A percentile compares a stretch with the other conserved stretches of the same genome.
Evolutionary conservation across 53 echinoderm and acorn worm genomes (phyloP).

Genomic region (Zoroaster sp.): DNA sequence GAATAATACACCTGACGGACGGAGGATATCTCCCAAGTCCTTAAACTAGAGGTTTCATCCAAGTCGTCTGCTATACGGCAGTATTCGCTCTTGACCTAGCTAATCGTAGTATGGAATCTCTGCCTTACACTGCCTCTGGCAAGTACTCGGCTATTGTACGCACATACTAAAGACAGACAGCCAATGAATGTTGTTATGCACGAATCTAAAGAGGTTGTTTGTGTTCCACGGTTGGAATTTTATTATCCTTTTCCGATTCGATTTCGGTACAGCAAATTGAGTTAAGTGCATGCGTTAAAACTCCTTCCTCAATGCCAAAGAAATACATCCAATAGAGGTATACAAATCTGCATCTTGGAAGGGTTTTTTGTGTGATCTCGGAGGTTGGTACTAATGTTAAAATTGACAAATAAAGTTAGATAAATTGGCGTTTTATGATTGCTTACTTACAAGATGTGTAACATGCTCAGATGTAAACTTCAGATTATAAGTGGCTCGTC

Average conservation of each 20-base stretch:
- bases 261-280: constrained; percentile 63
- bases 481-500: not conserved
- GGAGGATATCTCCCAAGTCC: not conserved
- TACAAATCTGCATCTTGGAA: not conserved
- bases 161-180: constrained; percentile 6
- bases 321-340: constrained; percentile 26
- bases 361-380: not conserved
- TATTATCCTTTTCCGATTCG: constrained; percentile 62
- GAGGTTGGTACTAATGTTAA: constrained; percentile 25
- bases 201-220: constrained; percentile 50
- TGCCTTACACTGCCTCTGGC: constrained; percentile 7
- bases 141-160: constrained; percentile 16
- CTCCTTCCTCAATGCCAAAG: constrained; percentile 45
- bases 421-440: constrained; percentile 7
- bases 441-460: not conserved
- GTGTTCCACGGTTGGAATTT: constrained; percentile 24
- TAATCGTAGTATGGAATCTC: constrained; percentile 12
- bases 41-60: not conserved
- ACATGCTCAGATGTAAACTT: not conserved
- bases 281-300: constrained; percentile 56
- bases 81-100: constrained; percentile 36
- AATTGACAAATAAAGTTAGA: constrained; percentile 53
- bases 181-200: constrained; percentile 45
- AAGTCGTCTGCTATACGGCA: not conserved
- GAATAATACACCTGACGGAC: constrained; percentile 47